Base-by-base conservation (phyloP, 2,113 vertebrate species). In the Puntigrus tetrazona region DNA sequence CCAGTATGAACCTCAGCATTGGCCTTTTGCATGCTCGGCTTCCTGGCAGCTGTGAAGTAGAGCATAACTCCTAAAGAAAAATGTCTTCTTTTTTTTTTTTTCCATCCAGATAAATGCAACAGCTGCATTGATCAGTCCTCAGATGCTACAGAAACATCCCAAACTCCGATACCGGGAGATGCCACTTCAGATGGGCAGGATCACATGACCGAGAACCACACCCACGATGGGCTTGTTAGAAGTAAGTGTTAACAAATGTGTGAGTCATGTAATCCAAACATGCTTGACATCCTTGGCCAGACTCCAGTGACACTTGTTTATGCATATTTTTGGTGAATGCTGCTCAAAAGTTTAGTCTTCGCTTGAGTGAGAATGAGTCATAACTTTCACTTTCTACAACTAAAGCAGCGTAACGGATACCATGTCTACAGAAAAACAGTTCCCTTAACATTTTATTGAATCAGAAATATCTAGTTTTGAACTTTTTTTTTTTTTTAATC, bases 171-270 rank as follows among this genome's bases (percentile, higher is more conserved):
- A 89, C 93, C 91, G 85, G 92, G 88, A 90, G 93, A 92, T 79
- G 88, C 85, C 85, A 88, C 92, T 86, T 75, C 92, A 82, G 94
- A 94, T 86, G 93, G 87, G 85, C 90, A 90, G 84, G 92, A 92
- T 87, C 93, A 93, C 85, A 81, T 93, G 78, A 84, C 89, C 3
- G 95, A 90, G 86, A 94, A 92, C 92, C 3, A 75, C 89, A 86
- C 92, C 80, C 92, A 94, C 90, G 89, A 89, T 77, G 91, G 94
- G 89, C 95, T 97, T 83, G 92, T 99, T 88, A 96, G 92, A 97
- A 96, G 98, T 99, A 96, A 96, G 97, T 94, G 86, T 86, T 86
- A 7, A 38, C 22, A 38, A 78, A 59, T 78, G 36, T 27, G 36
- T 20, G 36, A 38, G 13, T 41, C 34, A 41, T 61, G 55, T 43